A percentile compares a stretch with the other conserved stretches of the same genome.
phyloP scores from a whole-genome alignment of 1,140 invertebrate genomes.

The Tetraneura akinire region DNA sequence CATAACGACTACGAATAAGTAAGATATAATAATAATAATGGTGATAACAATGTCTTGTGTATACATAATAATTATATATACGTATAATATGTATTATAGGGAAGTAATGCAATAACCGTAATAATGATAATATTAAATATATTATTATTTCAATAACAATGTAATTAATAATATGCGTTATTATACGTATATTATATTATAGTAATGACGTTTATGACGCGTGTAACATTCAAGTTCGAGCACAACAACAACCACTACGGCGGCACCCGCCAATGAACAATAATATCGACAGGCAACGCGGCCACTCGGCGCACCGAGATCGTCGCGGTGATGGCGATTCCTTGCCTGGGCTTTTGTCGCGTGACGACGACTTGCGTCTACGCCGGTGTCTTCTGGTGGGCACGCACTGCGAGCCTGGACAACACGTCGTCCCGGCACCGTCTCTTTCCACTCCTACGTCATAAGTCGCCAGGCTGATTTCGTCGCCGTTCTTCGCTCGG shows the following conservation, averaged over 20 bases:
- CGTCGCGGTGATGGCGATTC: neutral
- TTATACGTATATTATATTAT: neutral
- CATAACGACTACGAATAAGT: too few relatives aligned
- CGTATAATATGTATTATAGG: too few relatives aligned
- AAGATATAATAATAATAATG: too few relatives aligned
- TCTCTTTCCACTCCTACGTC: constrained; percentile 80
- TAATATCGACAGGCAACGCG: neutral
- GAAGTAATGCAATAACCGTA: too few relatives aligned
- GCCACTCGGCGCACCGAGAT: neutral
- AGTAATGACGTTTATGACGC: neutral
- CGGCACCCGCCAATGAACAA: neutral
- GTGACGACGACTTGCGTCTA: constrained; percentile 37
- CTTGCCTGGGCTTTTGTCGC: constrained; percentile 50
- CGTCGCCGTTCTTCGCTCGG: constrained; percentile 60
- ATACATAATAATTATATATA: too few relatives aligned
- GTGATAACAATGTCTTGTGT: too few relatives aligned
- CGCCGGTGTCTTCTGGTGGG: constrained; percentile 63
- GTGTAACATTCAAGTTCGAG: neutral
- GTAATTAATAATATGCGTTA: neutral
- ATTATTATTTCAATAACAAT: too few relatives aligned
- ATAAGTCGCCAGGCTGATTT: constrained; percentile 77
- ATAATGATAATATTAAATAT: too few relatives aligned
- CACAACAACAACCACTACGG: neutral
- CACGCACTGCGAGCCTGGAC: constrained; percentile 72
- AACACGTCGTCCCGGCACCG: constrained; percentile 64